Percentiles rank a stretch among this genome's conserved stretches.
Conservation (phyloP, 2,797 vertebrate species). For the Gymnodraco acuticeps region DNA sequence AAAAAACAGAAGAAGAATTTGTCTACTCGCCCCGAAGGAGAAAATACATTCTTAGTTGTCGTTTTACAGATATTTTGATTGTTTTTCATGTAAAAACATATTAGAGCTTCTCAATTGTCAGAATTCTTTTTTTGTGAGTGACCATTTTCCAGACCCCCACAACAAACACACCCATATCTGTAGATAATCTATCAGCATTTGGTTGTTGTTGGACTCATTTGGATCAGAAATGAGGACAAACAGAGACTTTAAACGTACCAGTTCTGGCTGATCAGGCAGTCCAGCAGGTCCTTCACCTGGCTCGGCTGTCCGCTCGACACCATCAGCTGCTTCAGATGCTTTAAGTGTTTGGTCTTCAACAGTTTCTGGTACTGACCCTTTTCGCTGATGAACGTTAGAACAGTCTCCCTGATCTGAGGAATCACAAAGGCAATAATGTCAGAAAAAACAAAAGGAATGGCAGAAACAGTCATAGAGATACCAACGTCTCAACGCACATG, state of each 20-base stretch:
- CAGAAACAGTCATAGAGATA: neutral
- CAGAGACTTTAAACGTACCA: conserved; percentile 74
- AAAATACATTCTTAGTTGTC: too few relatives aligned
- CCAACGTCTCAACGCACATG: neutral
- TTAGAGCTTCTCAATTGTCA: too few relatives aligned
- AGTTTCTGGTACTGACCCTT: conserved; percentile 86
- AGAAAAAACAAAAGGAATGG: neutral
- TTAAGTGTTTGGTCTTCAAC: conserved; percentile 87
- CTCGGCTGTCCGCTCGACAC: conserved; percentile 66
- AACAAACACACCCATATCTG: neutral
- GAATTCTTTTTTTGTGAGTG: too few relatives aligned
- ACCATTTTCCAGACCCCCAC: neutral
- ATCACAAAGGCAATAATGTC: neutral
- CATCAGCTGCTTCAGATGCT: conserved; percentile 84
- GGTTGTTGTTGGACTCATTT: neutral
- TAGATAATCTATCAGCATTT: neutral
- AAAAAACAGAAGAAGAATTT: too few relatives aligned
- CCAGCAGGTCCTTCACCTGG: conserved; percentile 84
- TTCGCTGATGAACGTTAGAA: conserved; percentile 85
- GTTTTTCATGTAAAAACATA: too few relatives aligned
- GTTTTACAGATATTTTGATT: too few relatives aligned
- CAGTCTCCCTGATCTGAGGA: conserved; percentile 86
- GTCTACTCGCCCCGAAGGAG: too few relatives aligned
- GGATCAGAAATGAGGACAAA: neutral
- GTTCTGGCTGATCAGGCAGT: conserved; percentile 85